Percentiles rank a stretch among this genome's conserved stretches.
These are phyloP conservation scores for Cyprichromis sp. DNA, from an alignment of 2,113 vertebrate genomes.

Conservation along the genomic window DNA sequence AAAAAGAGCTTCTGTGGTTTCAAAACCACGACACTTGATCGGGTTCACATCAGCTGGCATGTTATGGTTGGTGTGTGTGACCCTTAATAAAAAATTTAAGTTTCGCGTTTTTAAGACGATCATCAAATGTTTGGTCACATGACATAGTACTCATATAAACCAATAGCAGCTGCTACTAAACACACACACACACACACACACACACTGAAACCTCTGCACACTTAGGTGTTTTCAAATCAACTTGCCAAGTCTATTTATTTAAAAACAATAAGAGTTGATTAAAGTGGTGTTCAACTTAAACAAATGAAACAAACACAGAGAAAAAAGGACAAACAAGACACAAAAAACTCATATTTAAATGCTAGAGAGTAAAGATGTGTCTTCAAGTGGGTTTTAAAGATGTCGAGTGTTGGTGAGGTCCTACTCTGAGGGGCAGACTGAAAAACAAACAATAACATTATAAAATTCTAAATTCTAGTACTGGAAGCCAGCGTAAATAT, in stretches of 20 bases:
- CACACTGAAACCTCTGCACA: not conserved
- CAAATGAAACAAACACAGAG: not conserved
- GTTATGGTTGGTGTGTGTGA: too few relatives aligned
- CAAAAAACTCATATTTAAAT: not conserved
- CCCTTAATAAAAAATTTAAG: not conserved
- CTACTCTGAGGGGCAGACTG: not conserved
- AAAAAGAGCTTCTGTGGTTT: not conserved
- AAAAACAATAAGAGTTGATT: not conserved
- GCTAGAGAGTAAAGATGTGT: not conserved
- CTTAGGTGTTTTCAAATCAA: not conserved
- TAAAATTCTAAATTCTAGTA: not conserved
- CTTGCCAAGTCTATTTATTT: not conserved
- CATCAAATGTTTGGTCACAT: not conserved
- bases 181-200: too few relatives aligned
- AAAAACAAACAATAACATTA: not conserved
- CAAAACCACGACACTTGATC: accelerated
- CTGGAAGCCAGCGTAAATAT: too few relatives aligned
- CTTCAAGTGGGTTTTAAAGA: not conserved
- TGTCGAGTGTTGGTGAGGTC: not conserved
- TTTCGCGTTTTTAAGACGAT: not conserved
- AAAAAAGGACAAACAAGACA: not conserved
- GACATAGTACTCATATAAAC: not conserved
- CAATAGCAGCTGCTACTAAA: too few relatives aligned
- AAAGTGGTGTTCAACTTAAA: too few relatives aligned
- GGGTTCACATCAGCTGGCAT: not conserved